Evolutionary conservation across 1,140 invertebrate genomes (phyloP).

Genomic region (Neotoxoptera formosana): DNA sequence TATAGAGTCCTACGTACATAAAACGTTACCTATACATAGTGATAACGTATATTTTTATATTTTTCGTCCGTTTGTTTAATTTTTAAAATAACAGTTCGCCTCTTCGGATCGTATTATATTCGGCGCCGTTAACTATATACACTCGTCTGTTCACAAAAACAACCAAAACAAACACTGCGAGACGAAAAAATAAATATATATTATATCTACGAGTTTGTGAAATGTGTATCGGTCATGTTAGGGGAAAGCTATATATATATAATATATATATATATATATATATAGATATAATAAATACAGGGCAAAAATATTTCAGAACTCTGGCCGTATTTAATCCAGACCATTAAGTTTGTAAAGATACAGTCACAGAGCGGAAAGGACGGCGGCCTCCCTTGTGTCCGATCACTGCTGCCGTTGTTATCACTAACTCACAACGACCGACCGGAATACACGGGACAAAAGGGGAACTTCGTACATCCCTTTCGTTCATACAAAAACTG

Average conservation of each 20-base stretch:
- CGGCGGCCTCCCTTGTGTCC: constrained; percentile 42
- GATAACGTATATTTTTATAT: not conserved
- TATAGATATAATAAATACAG: constrained; percentile 42
- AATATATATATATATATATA: not conserved
- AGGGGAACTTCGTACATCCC: constrained; percentile 40
- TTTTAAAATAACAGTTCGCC: not conserved
- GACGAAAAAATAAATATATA: not conserved
- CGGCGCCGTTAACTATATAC: not conserved
- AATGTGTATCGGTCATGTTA: not conserved
- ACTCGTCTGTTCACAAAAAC: not conserved
- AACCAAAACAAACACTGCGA: not conserved
- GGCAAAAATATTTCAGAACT: constrained; percentile 53
- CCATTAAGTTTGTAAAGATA: constrained; percentile 55
- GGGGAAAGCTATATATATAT: not conserved
- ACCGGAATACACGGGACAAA: constrained; percentile 42
- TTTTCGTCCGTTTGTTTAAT: not conserved
- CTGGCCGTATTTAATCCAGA: constrained; percentile 52
- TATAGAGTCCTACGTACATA: not conserved
- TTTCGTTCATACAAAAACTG: constrained; percentile 44
- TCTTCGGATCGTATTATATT: not conserved
- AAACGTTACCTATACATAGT: too few relatives aligned
- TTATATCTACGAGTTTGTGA: not conserved
- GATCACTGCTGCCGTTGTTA: constrained; percentile 36
- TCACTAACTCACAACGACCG: constrained; percentile 47
- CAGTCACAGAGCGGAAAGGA: constrained; percentile 49